phyloP scores from a whole-genome alignment of 2,797 vertebrate genomes.

The Tachyglossus aculeatus region DNA sequence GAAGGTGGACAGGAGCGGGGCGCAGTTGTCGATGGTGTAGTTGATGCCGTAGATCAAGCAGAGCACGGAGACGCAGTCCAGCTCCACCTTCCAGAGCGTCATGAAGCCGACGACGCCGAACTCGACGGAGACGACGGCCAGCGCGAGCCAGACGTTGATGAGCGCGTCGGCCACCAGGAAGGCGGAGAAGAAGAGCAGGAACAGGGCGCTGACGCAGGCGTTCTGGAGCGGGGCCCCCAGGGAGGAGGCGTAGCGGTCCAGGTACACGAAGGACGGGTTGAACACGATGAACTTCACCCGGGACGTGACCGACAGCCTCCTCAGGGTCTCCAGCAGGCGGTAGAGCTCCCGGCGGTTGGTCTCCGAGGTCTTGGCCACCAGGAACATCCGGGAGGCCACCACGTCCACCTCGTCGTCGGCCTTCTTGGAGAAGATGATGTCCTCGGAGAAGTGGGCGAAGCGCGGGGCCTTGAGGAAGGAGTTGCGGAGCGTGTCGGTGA shows the following conservation, averaged over 20 bases:
- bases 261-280: slow-evolving; percentile 97
- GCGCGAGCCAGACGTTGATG: slow-evolving; percentile 93
- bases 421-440: slow-evolving; percentile 96
- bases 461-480: slow-evolving; percentile 89
- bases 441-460: slow-evolving; percentile 94
- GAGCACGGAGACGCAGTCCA: slow-evolving; percentile 95
- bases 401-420: slow-evolving; percentile 90
- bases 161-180: slow-evolving; percentile 94
- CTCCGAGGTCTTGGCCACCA: slow-evolving; percentile 97
- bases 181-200: slow-evolving; percentile 94
- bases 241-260: slow-evolving; percentile 95
- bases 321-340: slow-evolving; percentile 93
- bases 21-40: slow-evolving; percentile 93
- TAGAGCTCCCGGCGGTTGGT: slow-evolving; percentile 98
- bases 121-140: slow-evolving; percentile 94
- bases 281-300: slow-evolving; percentile 98
- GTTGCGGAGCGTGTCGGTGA: slow-evolving; percentile 90
- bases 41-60: slow-evolving; percentile 97
- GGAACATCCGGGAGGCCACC: slow-evolving; percentile 94
- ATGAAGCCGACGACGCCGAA: slow-evolving; percentile 98
- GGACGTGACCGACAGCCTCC: slow-evolving; percentile 93
- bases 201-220: slow-evolving; percentile 96
- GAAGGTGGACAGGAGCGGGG: slow-evolving; percentile 94
- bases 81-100: slow-evolving; percentile 96
- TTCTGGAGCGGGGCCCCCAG: slow-evolving; percentile 94